Base-by-base conservation (phyloP, 2,797 vertebrate species). In the Echeneis naucrates region DNA sequence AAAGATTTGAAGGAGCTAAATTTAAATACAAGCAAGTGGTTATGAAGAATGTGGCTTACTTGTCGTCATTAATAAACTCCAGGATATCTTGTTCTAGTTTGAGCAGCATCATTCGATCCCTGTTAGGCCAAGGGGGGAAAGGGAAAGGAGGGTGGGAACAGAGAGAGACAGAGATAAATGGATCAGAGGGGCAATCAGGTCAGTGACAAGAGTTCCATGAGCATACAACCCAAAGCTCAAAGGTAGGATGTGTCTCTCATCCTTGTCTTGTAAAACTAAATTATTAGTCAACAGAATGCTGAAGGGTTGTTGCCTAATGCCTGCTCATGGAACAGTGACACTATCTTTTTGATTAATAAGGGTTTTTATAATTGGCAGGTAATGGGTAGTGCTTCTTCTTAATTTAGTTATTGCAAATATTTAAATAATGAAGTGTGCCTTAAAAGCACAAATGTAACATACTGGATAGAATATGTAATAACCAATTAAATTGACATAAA, bases 81-180 rank as follows among this genome's bases (percentile, higher is more conserved):
- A 98, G 95, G 88, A 99, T 99, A 95, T 99, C 98, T 93, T 99
- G 98, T 96, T 99, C 98, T 95, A 99, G 94, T 94, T 99, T 99
- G 85, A 99, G 97, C 95, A 99, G 96, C 98, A 99, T 99, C 97
- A 99, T 98, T 94, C 98, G 95, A 93, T 99, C 98, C 95, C 97
- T 99, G 92, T 71, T 75, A 52, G 45, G 52, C 70, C 71, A 86
- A 77, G 81, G 3, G 42, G 44, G 75, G 64, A 38, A 3, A 58
- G 56, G 48, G 53, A 9, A 40, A 38, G 63, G 27, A 30, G 33
- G 32, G 54, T n/a, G 33, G 8, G 19, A 5, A 8, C 13, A 10
- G 23, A 16, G 24, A 24, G 47, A 50, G n/a, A 23, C 32, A 2
- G 32, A 23, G 33, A 23, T 21, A 3, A n/a, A n/a, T n/a, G n/a